Base-by-base conservation (phyloP, 1,140 invertebrate genomes). In the Mylabris phalerata region DNA sequence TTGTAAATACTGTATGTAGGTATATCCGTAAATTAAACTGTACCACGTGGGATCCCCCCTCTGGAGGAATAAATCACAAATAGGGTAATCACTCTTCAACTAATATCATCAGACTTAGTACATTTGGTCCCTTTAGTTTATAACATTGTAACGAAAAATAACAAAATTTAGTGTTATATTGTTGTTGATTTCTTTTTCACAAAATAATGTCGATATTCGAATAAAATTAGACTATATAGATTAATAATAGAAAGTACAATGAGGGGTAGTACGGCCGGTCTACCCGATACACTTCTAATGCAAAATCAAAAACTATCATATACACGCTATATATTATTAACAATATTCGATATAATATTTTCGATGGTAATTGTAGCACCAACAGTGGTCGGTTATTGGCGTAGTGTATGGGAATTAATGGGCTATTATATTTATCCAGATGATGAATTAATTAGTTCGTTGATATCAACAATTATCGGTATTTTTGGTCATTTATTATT, bases 301-400 rank as follows among this genome's bases (percentile, higher is more conserved):
- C 72, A 67, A 72, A 75, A 67, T 75, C 62, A 75, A 72, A 69
- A 66, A 76, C 69, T 62, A 74, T 32, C 32, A 7, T 5, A 32
- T 5, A 5, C 32, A 50, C 79, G 84, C 71, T 78, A 84, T 62
- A 75, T 78, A 2, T 74, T 88, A 4, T 77, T 90, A 13, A 81
- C 82, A 9, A 66, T 86, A 45, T 72, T 90, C 43, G 90, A 93
- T 71, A 78, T 80, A 9, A 65, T 87, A 10, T 80, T 93, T 66
- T 86, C 89, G 4, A 82, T 84, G 45, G 67, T 82, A 0, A 76
- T 93, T 9, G 82, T 90, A 4, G 85, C 87, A 0, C 90, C 90
- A 6, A 81, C 85, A 7, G 89, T 92, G 2, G 88, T 93, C 6
- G 82, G 83, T 46, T 93, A 92, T 70, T 93, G 90, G 90, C 79